Base-by-base conservation (phyloP, 2,888 invertebrate species). In the Lacanobia oleracea region DNA sequence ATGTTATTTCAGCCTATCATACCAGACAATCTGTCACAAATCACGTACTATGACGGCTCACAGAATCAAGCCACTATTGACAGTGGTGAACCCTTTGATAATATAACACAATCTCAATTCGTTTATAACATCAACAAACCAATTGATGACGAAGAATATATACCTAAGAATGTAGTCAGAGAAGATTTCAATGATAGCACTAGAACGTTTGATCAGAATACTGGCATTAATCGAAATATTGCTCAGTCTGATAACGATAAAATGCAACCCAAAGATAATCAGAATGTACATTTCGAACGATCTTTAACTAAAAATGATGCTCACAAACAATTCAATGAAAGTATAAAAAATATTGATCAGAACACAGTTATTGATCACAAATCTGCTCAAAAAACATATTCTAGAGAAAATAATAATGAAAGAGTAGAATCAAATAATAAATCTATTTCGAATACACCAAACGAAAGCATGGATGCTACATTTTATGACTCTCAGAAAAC, bases 401-500 rank as follows among this genome's bases (percentile, higher is more conserved):
- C 9, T 10, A 14, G 60, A 60, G 23, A 10, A 33, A 18, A 6
- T 23, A 40, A 18, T 21, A 23, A 2, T 33, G 16, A 53, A 9
- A 66, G 2, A 16, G 9, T 4, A 40, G 16, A 23, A 67, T 23
- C 56, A 16, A 43, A 54, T 1, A 14, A 1, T 61, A 73, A 64
- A 59, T 9, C 21, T 7, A 4, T 56, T 21, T 37, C 48, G 12
- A 45, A 18, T 37, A 16, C 7, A 43, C 2, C 16, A 0, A 40
- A 14, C 18, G 16, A 23, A 50, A 53, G 18, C 9, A 64, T 45
- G 9, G 18, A 75, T 60, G 12, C 37, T 8, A 76, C 82, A 8
- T 70, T 60, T 10, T 78, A 75, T 7, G 88, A 90, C 69, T 81
- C 88, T 12, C 88, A 91, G 79, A 78, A 83, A 72, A 88, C 89